Evolutionary conservation across 2,888 invertebrate species (phyloP).

Genomic region (Candidula unifasciata): DNA sequence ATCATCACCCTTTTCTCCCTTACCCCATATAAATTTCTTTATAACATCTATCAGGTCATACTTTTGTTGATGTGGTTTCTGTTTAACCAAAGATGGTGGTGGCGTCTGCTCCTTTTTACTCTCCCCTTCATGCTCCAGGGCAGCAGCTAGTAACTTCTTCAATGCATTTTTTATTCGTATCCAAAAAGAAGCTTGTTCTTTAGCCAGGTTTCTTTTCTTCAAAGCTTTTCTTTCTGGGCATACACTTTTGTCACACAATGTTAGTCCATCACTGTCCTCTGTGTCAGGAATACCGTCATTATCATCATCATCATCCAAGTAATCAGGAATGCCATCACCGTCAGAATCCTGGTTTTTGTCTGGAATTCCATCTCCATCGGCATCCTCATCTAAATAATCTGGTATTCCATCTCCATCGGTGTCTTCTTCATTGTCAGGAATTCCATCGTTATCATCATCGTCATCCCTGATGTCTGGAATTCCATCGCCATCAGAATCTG

Average conservation of each 20-base stretch:
- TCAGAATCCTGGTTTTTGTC: slow-evolving; percentile 69
- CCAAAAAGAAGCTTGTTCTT: slow-evolving; percentile 60
- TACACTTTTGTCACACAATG: slow-evolving; percentile 53
- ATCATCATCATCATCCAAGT: slow-evolving; percentile 68
- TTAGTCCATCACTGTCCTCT: slow-evolving; percentile 65
- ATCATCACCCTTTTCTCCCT: slow-evolving; percentile 16
- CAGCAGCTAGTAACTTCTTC: slow-evolving; percentile 58
- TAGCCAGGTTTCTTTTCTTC: slow-evolving; percentile 56
- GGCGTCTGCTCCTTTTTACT: background rate
- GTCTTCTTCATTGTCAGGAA: slow-evolving; percentile 70
- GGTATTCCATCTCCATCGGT: slow-evolving; percentile 69
- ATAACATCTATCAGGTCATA: slow-evolving; percentile 54
- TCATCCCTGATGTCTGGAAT: slow-evolving; percentile 68
- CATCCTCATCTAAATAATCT: slow-evolving; percentile 66
- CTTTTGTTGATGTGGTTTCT: slow-evolving; percentile 54
- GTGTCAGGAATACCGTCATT: slow-evolving; percentile 71
- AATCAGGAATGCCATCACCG: slow-evolving; percentile 73
- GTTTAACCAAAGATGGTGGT: slow-evolving; percentile 19
- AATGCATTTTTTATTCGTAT: slow-evolving; percentile 59
- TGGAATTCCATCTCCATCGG: slow-evolving; percentile 68
- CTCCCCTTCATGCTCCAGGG: slow-evolving; percentile 44
- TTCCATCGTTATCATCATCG: slow-evolving; percentile 71
- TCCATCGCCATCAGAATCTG: slow-evolving; percentile 73
- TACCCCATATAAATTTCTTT: slow-evolving; percentile 47
- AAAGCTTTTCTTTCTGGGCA: slow-evolving; percentile 48